Percentiles rank a stretch among this genome's conserved stretches.
Conservation (phyloP, 2,888 invertebrate species). For the Drosophila quasianomalipes region DNA sequence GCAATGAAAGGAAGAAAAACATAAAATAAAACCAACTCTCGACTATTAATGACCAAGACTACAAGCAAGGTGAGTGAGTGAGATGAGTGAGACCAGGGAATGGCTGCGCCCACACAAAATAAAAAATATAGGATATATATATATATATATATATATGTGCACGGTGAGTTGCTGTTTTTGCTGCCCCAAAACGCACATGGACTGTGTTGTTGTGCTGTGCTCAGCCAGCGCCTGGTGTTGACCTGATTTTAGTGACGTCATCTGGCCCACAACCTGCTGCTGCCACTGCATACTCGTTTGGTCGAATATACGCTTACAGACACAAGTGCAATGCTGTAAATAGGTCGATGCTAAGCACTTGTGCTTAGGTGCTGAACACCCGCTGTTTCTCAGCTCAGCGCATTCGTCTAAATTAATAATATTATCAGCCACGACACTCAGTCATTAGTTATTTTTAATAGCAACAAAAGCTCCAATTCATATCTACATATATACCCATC, state of each 20-base stretch:
- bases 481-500: not conserved
- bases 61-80: conserved; percentile 39
- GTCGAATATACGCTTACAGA: conserved; percentile 3
- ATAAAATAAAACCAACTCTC: conserved; percentile 27
- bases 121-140: not conserved
- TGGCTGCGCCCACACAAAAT: conserved; percentile 16
- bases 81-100: conserved; percentile 8
- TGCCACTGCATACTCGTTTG: conserved; percentile 19
- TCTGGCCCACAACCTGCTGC: conserved; percentile 50
- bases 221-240: conserved; percentile 55
- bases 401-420: conserved; percentile 1
- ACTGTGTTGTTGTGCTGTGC: conserved; percentile 22
- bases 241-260: conserved; percentile 82
- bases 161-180: conserved; percentile 72
- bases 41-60: conserved; percentile 58
- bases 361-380: conserved; percentile 11
- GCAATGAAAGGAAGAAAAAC: conserved; percentile 20
- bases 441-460: not conserved
- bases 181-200: conserved; percentile 40
- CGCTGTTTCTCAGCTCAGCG: conserved; percentile 12
- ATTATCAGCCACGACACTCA: not conserved
- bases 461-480: not conserved
- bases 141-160: conserved; percentile 5
- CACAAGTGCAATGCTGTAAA: conserved; percentile 48
- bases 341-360: conserved; percentile 47